Conservation (phyloP, 2,113 vertebrate genomes). For the Macrotus californicus region DNA sequence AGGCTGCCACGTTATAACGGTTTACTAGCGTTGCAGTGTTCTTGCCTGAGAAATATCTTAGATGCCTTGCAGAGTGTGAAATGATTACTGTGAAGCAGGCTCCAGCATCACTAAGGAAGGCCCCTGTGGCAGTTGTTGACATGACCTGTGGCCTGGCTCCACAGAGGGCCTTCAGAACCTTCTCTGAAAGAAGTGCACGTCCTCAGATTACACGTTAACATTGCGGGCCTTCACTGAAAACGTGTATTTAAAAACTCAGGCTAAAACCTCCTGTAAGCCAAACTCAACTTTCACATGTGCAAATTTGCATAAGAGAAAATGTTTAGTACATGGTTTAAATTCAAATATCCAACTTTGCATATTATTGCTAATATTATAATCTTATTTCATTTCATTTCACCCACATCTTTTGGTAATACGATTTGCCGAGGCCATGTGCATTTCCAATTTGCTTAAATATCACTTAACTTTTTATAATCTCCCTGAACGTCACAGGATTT, state of each 20-base stretch:
- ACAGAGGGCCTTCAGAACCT: neutral
- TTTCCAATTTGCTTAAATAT: constrained; percentile 20
- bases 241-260: neutral
- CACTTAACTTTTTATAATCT: constrained; percentile 1
- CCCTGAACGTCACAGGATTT: neutral
- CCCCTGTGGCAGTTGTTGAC: neutral
- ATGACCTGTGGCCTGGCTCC: neutral
- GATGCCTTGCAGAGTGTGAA: neutral
- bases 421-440: neutral
- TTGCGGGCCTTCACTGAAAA: neutral
- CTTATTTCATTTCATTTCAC: neutral
- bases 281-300: neutral
- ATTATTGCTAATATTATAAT: constrained; percentile 27
- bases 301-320: constrained; percentile 12
- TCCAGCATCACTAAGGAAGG: neutral
- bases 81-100: neutral
- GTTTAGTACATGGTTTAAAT: neutral
- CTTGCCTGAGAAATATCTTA: neutral
- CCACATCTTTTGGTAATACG: neutral
- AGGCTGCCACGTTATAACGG: neutral
- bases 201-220: neutral
- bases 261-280: neutral
- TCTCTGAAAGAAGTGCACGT: neutral
- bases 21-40: neutral
- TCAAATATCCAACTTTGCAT: neutral